Conservation (phyloP, 2,797 vertebrate species). For the Danio kyathit region DNA sequence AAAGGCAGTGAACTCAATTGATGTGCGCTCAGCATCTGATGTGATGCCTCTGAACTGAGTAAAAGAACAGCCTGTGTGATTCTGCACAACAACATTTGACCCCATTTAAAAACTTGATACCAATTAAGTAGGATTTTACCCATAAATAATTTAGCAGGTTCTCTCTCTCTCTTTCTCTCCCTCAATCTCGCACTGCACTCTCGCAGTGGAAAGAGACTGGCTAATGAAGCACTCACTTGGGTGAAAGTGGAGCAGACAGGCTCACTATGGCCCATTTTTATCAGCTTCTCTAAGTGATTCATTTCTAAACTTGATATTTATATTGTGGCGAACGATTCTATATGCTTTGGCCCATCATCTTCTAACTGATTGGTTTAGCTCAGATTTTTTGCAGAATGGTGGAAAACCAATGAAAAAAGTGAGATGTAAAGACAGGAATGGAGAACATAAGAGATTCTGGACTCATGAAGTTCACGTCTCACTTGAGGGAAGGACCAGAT, state of each 20-base stretch:
- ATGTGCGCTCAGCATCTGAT: constrained; percentile 44
- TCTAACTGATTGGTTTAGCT: constrained; percentile 39
- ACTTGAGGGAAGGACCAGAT: background rate
- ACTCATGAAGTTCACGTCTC: background rate
- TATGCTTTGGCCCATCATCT: constrained; percentile 67
- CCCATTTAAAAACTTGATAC: constrained; percentile 88
- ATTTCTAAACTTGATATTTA: constrained; percentile 71
- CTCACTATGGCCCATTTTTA: constrained; percentile 80
- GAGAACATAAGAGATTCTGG: constrained; percentile 51
- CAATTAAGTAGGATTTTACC: constrained; percentile 83
- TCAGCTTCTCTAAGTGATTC: constrained; percentile 52
- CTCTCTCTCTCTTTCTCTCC: constrained; percentile 31
- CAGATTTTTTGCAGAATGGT: background rate
- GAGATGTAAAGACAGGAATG: constrained; percentile 16
- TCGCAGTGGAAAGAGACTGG: constrained; percentile 81
- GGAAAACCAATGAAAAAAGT: background rate
- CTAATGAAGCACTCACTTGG: constrained; percentile 82
- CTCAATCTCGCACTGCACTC: constrained; percentile 29
- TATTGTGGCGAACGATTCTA: constrained; percentile 69
- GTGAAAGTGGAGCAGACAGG: constrained; percentile 82
- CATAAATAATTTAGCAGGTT: constrained; percentile 83
- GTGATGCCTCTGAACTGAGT: constrained; percentile 56
- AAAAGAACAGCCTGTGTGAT: constrained; percentile 73
- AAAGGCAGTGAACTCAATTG: constrained; percentile 47
- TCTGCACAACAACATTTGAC: constrained; percentile 82